These are phyloP conservation scores for Phorcus lineatus DNA, from an alignment of 2,888 invertebrate species.

Conservation along the genomic window DNA sequence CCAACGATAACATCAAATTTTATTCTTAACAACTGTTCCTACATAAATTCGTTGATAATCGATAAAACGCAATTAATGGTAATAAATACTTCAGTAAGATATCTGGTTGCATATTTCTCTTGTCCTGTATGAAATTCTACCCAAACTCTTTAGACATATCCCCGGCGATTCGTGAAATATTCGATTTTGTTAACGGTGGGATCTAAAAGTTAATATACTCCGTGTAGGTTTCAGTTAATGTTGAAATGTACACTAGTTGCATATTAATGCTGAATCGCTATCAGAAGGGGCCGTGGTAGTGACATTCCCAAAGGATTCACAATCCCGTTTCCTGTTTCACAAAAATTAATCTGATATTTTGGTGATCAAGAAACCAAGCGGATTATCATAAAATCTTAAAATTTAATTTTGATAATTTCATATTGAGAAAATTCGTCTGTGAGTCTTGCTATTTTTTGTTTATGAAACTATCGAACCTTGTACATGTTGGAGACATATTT, in stretches of 20 bases:
- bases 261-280: slow-evolving; percentile 4
- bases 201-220: slow-evolving; percentile 8
- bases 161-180: slow-evolving; percentile 1
- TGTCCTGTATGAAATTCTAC: background rate
- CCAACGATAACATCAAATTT: too few species aligned
- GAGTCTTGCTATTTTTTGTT: background rate
- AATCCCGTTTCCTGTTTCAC: background rate
- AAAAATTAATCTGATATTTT: slow-evolving; percentile 6
- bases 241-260: slow-evolving; percentile 22
- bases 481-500: background rate
- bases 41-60: background rate
- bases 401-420: background rate
- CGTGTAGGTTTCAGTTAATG: slow-evolving; percentile 1
- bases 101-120: background rate
- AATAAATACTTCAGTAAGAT: background rate
- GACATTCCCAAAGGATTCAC: background rate
- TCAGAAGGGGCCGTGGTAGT: background rate
- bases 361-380: background rate
- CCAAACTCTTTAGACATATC: background rate
- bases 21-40: background rate
- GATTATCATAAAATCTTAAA: slow-evolving; percentile 8
- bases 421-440: background rate
- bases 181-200: background rate
- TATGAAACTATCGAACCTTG: background rate
- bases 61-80: background rate